Percentiles rank a stretch among this genome's conserved stretches.
phyloP scores from a whole-genome alignment of 2,888 invertebrate species.

The Protophormia terraenovae region DNA sequence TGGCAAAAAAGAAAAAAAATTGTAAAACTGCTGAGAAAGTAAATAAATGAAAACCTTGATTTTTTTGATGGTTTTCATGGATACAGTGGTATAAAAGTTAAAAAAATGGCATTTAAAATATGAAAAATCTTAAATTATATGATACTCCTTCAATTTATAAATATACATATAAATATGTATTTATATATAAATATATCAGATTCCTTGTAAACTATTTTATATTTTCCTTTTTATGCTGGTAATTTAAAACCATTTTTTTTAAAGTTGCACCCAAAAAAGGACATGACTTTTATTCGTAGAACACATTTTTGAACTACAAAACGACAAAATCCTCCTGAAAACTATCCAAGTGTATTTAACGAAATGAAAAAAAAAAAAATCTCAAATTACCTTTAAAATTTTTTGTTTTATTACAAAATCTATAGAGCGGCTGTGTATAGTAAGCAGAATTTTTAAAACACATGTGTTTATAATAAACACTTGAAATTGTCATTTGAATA shows the following conservation, averaged over 20 bases:
- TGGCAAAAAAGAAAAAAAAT: neutral
- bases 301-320: neutral
- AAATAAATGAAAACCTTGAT: conserved; percentile 17
- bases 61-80: neutral
- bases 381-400: conserved; percentile 29
- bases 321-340: neutral
- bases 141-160: too few relatives aligned
- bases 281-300: neutral
- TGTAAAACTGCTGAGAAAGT: conserved; percentile 22
- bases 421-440: neutral
- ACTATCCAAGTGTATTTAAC: neutral
- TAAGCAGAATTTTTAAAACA: neutral
- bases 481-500: neutral
- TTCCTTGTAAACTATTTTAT: neutral
- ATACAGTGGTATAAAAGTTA: neutral
- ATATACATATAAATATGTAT: too few relatives aligned
- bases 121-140: too few relatives aligned
- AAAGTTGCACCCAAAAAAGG: neutral
- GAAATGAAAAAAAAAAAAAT: neutral
- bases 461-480: neutral
- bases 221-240: neutral
- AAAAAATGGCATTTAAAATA: too few relatives aligned
- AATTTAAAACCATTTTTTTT: conserved; percentile 48
- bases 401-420: neutral
- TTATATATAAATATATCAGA: neutral